These are phyloP conservation scores for Zaprionus ornatus DNA, from an alignment of 1,140 invertebrate species.

Conservation along the genomic window DNA sequence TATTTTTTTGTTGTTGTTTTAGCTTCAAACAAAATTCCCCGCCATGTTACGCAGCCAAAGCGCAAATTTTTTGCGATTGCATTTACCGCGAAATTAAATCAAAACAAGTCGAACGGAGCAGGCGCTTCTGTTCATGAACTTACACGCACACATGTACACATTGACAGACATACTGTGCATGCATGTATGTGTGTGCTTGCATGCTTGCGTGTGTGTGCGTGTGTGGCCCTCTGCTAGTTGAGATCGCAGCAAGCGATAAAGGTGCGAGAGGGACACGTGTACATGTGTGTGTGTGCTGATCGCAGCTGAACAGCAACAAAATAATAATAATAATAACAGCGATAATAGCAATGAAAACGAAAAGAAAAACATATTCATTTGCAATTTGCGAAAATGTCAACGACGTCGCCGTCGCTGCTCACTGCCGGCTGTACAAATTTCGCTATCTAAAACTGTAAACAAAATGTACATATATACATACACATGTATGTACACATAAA, in stretches of 20 bases:
- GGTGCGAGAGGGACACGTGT: slow-evolving; percentile 44
- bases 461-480: slow-evolving; percentile 74
- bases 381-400: slow-evolving; percentile 81
- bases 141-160: slow-evolving; percentile 36
- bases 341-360: slow-evolving; percentile 25
- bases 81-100: slow-evolving; percentile 80
- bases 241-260: slow-evolving; percentile 45
- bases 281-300: slow-evolving; percentile 33
- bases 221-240: slow-evolving; percentile 38
- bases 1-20: slow-evolving; percentile 49
- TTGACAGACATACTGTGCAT: slow-evolving; percentile 2
- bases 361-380: slow-evolving; percentile 70
- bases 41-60: slow-evolving; percentile 69
- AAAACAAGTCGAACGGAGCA: slow-evolving; percentile 68
- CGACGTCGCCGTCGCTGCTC: slow-evolving; percentile 47
- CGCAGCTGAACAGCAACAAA: slow-evolving; percentile 36
- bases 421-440: slow-evolving; percentile 71
- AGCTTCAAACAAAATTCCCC: slow-evolving; percentile 78
- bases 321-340: slow-evolving; percentile 29
- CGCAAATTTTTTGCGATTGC: slow-evolving; percentile 71
- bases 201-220: slow-evolving; percentile 18
- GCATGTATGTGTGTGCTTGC: slow-evolving; percentile 15
- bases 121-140: slow-evolving; percentile 71
- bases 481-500: slow-evolving; percentile 49
- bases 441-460: slow-evolving; percentile 81